Evolutionary conservation across 23 tunicate genomes (phyloP).

Genomic region (Styela plicata): DNA sequence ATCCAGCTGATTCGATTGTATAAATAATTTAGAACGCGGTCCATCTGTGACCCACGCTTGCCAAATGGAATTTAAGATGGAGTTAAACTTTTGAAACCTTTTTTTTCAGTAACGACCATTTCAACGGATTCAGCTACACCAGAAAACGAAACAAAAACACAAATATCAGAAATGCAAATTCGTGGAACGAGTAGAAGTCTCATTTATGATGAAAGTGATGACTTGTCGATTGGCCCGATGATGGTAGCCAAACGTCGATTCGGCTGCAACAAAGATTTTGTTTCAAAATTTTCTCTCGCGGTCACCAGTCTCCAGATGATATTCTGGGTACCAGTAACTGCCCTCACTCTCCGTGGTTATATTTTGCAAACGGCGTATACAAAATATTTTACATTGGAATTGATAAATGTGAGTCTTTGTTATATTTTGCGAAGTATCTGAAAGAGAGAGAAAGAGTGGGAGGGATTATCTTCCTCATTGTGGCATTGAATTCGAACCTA

Average conservation of each 20-base stretch:
- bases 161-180: not conserved
- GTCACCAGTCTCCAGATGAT: not conserved
- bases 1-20: too few species aligned
- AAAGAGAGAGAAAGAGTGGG: too few species aligned
- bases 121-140: not conserved
- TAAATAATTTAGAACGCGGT: too few species aligned
- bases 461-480: too few species aligned
- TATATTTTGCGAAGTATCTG: too few species aligned
- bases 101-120: not conserved
- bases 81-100: too few species aligned
- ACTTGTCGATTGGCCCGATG: not conserved
- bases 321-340: conserved; percentile 7
- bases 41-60: too few species aligned
- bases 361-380: not conserved
- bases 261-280: not conserved
- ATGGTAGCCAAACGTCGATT: not conserved
- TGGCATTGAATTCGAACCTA: too few species aligned
- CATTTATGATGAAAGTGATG: not conserved
- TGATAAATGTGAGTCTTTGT: not conserved
- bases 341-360: not conserved
- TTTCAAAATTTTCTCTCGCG: not conserved
- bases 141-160: not conserved
- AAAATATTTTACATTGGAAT: not conserved
- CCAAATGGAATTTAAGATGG: too few species aligned
- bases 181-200: not conserved